Conservation (phyloP, 1,140 invertebrate species). For the Mamestra configurata region DNA sequence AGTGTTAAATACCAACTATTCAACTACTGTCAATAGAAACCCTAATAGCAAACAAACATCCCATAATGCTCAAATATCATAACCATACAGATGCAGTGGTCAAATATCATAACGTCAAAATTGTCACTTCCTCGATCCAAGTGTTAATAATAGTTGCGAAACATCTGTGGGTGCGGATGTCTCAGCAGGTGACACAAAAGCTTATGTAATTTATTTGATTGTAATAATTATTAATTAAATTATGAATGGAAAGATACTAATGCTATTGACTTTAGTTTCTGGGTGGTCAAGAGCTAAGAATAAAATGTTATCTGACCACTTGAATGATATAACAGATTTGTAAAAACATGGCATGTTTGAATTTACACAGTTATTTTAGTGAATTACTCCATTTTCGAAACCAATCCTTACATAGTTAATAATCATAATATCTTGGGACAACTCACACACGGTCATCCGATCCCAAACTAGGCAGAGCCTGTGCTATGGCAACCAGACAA, state of each 20-base stretch:
- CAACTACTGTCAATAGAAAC: background rate
- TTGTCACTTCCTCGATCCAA: background rate
- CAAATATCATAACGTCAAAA: slow-evolving; percentile 15
- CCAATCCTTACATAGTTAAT: too few species aligned
- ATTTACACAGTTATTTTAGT: too few species aligned
- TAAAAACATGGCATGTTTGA: too few species aligned
- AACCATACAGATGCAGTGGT: background rate
- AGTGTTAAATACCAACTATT: background rate
- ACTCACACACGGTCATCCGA: too few species aligned
- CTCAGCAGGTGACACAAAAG: background rate
- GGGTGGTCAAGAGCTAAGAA: background rate
- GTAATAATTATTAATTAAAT: background rate
- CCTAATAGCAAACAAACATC: slow-evolving; percentile 1
- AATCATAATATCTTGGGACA: too few species aligned
- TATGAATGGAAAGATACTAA: background rate
- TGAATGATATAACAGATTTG: too few species aligned
- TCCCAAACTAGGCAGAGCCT: too few species aligned
- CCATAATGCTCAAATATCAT: slow-evolving; percentile 1
- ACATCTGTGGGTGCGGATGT: background rate
- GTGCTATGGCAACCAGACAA: too few species aligned
- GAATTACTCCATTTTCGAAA: background rate
- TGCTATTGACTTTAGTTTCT: background rate
- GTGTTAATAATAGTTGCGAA: slow-evolving; percentile 1
- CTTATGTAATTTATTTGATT: slow-evolving; percentile 2
- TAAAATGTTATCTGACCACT: background rate